Conservation (phyloP, 1,140 invertebrate species). For the Achroia grisella region DNA sequence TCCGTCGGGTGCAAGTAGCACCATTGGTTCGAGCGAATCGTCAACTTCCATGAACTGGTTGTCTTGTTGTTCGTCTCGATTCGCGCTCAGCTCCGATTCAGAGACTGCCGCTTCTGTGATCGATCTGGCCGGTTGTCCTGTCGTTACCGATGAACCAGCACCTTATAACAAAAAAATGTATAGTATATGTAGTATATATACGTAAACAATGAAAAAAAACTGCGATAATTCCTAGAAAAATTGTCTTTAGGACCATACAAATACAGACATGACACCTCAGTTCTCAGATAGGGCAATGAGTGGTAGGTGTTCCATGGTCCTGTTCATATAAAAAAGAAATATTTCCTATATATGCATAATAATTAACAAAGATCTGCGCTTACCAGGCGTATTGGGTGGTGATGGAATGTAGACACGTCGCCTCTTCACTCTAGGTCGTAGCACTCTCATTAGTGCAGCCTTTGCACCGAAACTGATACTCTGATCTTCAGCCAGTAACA, state of each 20-base stretch:
- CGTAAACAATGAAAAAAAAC: not conserved
- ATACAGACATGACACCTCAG: too few species aligned
- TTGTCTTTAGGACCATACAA: too few species aligned
- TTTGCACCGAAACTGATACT: conserved; percentile 93
- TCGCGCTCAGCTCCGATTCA: conserved; percentile 40
- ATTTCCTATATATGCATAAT: not conserved
- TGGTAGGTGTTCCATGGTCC: not conserved
- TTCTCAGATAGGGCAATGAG: not conserved
- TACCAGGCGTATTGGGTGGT: conserved; percentile 82
- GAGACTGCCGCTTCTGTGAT: conserved; percentile 46
- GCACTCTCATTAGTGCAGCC: conserved; percentile 87
- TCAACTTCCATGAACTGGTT: conserved; percentile 63
- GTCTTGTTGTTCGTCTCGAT: conserved; percentile 52
- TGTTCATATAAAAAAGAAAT: not conserved
- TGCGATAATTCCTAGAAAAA: not conserved
- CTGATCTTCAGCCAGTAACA: conserved; percentile 86
- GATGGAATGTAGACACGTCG: conserved; percentile 88
- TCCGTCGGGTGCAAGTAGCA: conserved; percentile 55
- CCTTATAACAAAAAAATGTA: conserved; percentile 31
- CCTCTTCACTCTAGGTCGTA: conserved; percentile 84
- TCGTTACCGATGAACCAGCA: conserved; percentile 44
- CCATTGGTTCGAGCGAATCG: conserved; percentile 59
- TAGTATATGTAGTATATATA: too few species aligned
- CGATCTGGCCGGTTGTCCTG: conserved; percentile 41
- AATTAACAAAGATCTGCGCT: conserved; percentile 1